Conservation (phyloP, 2,888 invertebrate genomes). For the Netelia virgata region DNA sequence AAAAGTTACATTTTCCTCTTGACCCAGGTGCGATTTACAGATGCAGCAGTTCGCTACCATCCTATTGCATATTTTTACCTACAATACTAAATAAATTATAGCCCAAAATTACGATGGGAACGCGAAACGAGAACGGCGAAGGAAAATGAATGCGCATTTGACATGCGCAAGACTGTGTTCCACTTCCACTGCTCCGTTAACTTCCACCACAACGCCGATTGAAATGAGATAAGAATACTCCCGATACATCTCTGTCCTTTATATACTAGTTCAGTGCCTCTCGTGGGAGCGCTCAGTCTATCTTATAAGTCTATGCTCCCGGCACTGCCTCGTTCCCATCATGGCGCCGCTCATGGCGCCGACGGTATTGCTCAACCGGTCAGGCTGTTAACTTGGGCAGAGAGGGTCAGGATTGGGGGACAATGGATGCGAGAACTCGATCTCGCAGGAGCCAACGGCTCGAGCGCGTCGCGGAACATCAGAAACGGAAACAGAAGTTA, state of each 20-base stretch:
- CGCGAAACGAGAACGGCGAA: neutral
- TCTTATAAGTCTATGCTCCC: neutral
- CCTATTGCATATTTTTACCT: neutral
- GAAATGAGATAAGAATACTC: slow-evolving; percentile 21
- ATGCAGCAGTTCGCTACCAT: slow-evolving; percentile 25
- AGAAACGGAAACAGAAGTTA: too few relatives aligned
- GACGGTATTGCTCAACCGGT: too few relatives aligned
- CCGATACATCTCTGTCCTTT: slow-evolving; percentile 14
- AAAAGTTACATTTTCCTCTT: slow-evolving; percentile 23
- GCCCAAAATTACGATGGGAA: neutral
- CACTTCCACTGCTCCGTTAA: slow-evolving; percentile 21
- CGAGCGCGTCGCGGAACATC: too few relatives aligned
- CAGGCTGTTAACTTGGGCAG: too few relatives aligned
- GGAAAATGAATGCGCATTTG: slow-evolving; percentile 17
- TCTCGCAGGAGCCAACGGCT: too few relatives aligned
- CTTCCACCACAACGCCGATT: slow-evolving; percentile 20
- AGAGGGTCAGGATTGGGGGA: too few relatives aligned
- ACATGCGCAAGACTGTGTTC: slow-evolving; percentile 1
- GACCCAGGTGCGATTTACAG: slow-evolving; percentile 14
- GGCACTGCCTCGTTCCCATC: too few relatives aligned
- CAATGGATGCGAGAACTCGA: too few relatives aligned
- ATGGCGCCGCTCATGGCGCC: too few relatives aligned
- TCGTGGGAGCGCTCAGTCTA: slow-evolving; percentile 5
- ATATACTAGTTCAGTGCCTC: slow-evolving; percentile 9
- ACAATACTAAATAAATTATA: slow-evolving; percentile 11